Conservation (phyloP, 2,113 vertebrate species). For the Ophiodon elongatus region DNA sequence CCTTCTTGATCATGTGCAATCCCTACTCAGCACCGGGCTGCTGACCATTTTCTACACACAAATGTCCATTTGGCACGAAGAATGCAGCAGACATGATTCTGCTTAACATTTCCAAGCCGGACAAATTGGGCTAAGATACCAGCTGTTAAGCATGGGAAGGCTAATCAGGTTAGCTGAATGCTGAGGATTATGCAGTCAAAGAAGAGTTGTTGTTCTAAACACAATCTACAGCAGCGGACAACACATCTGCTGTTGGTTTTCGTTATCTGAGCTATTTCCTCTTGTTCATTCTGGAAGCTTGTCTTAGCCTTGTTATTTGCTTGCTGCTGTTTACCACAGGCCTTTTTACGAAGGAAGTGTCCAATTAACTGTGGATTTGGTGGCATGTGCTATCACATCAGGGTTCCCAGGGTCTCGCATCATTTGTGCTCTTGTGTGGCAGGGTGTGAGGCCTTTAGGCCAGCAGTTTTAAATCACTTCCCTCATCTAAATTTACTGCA, state of each 20-base stretch:
- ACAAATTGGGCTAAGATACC: slow-evolving; percentile 71
- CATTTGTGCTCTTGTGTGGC: slow-evolving; percentile 54
- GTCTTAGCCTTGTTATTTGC: slow-evolving; percentile 70
- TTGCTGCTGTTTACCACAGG: slow-evolving; percentile 65
- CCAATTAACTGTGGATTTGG: slow-evolving; percentile 76
- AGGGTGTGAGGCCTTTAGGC: slow-evolving; percentile 50
- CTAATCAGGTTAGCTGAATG: slow-evolving; percentile 75
- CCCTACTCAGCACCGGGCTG: slow-evolving; percentile 69
- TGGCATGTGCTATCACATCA: slow-evolving; percentile 71
- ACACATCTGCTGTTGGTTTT: slow-evolving; percentile 65
- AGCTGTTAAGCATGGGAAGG: slow-evolving; percentile 65
- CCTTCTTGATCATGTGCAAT: slow-evolving; percentile 74
- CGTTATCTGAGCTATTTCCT: slow-evolving; percentile 50
- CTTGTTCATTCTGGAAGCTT: slow-evolving; percentile 51
- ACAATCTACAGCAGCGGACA: slow-evolving; percentile 56
- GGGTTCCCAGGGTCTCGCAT: slow-evolving; percentile 45
- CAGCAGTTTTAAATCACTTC: slow-evolving; percentile 54
- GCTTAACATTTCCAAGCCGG: slow-evolving; percentile 68
- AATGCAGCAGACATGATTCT: slow-evolving; percentile 51
- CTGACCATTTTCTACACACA: slow-evolving; percentile 67
- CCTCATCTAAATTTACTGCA: slow-evolving; percentile 35
- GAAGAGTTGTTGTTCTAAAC: slow-evolving; percentile 62
- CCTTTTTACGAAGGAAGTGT: slow-evolving; percentile 54
- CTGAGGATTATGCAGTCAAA: slow-evolving; percentile 69
- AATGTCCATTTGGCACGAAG: slow-evolving; percentile 66